These are phyloP conservation scores for Heliconius hermathena DNA, from an alignment of 1,140 invertebrate species.

Conservation along the genomic window DNA sequence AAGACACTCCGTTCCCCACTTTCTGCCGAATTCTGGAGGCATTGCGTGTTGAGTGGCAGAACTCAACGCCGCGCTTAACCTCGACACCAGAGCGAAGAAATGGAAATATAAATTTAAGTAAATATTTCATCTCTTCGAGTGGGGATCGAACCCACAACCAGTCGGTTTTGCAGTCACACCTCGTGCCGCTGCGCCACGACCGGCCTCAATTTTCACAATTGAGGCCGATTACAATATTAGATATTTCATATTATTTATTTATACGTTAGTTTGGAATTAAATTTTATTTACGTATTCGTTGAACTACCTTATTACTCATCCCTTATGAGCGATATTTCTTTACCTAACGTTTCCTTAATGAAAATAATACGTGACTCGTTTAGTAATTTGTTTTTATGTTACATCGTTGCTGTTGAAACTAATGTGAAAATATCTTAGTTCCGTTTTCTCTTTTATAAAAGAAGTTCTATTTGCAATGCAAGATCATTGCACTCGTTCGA, in stretches of 20 bases:
- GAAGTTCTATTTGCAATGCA: conserved; percentile 24
- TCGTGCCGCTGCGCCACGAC: too few species aligned
- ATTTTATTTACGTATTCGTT: neutral
- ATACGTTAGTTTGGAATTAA: neutral
- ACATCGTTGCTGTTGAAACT: conserved; percentile 4
- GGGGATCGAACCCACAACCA: too few species aligned
- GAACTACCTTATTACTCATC: neutral
- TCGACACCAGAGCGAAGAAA: too few species aligned
- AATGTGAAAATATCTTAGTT: conserved; percentile 11
- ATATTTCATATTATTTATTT: neutral
- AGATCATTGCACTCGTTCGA: conserved; percentile 24
- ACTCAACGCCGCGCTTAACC: too few species aligned
- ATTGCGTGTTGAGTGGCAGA: too few species aligned
- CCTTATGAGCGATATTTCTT: neutral
- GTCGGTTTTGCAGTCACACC: too few species aligned
- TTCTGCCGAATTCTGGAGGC: too few species aligned
- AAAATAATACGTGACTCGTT: conserved; percentile 7
- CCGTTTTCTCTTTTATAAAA: conserved; percentile 22
- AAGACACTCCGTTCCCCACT: too few species aligned
- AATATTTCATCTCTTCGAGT: too few species aligned
- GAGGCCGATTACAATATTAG: too few species aligned
- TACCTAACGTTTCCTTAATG: conserved; percentile 6
- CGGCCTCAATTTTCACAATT: too few species aligned
- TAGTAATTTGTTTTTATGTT: conserved; percentile 21
- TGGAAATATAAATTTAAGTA: too few species aligned